Base-by-base conservation (phyloP, 2,888 invertebrate species). In the Liodrosophila aerea region DNA sequence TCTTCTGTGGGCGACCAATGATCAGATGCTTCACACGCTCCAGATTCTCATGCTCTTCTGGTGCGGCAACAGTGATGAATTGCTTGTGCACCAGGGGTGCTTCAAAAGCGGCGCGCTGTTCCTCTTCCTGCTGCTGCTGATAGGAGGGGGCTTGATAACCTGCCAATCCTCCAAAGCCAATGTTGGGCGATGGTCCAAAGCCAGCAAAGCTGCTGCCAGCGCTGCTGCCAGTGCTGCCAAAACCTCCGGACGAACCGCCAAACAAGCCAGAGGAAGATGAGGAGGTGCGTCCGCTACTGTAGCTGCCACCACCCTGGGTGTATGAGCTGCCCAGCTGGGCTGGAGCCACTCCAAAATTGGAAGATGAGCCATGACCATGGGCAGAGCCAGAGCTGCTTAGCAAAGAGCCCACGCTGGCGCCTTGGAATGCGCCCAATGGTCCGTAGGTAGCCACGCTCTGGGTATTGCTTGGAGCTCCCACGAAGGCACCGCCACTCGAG, bases 11-110 rank as follows among this genome's bases (percentile, higher is more conserved):
- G 5, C 87, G 86, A 1, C 89, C 89, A 62, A 89, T 78, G 29
- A 87, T 76, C 62, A 89, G 76, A 36, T 88, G 87, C 69, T 88
- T 88, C 51, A 83, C 72, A 27, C 76, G 75, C 22, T 81, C 77
- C 46, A 86, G 67, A 37, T 58, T 76, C 40, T 88, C 88, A 8
- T 80, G 73, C 63, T 89, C 88, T 50, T 89, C 89, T 39, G 89
- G 89, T 0, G 89, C 89, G 27, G 89, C 76, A 44, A 89, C 78
- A 0, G 88, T 74, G 44, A 87, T 87, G 71, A 90, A 89, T 47
- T 89, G 88, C 46, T 89, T 90, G 52, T 86, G 88, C 7, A 87
- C 70, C 11, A 87, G 36, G 0, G 87, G 85, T 3, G 77, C 76
- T 22, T 86, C 85, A 46, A 81, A 77, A 53, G 51, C 52, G 4